These are phyloP conservation scores for Drosophila nikananu DNA, from an alignment of 1,140 invertebrate species.

Conservation along the genomic window DNA sequence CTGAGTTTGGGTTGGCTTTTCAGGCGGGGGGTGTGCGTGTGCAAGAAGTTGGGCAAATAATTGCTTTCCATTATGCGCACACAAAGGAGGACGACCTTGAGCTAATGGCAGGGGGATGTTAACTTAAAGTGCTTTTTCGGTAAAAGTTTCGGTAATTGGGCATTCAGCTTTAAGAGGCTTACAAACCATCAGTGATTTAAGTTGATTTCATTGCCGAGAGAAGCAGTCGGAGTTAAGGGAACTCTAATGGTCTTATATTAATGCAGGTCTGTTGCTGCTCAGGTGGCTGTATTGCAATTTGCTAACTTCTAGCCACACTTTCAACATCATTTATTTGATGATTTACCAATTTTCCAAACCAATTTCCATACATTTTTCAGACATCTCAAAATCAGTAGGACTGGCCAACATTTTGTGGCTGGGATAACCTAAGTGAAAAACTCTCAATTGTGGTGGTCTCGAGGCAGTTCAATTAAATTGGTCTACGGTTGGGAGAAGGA, in stretches of 20 bases:
- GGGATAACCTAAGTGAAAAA: slow-evolving; percentile 7
- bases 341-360: slow-evolving; percentile 6
- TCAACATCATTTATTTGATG: slow-evolving; percentile 7
- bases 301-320: background rate
- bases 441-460: slow-evolving; percentile 10
- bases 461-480: slow-evolving; percentile 20
- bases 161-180: slow-evolving; percentile 37
- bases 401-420: slow-evolving; percentile 10
- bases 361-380: slow-evolving; percentile 1
- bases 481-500: background rate
- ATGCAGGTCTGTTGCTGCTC: background rate
- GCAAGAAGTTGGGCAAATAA: slow-evolving; percentile 53
- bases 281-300: background rate
- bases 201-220: slow-evolving; percentile 7
- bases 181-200: slow-evolving; percentile 11
- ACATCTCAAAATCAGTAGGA: slow-evolving; percentile 6
- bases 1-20: background rate
- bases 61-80: slow-evolving; percentile 61
- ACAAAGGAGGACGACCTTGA: slow-evolving; percentile 42
- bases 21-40: slow-evolving; percentile 1
- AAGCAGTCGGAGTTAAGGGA: slow-evolving; percentile 11
- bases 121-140: slow-evolving; percentile 35
- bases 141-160: slow-evolving; percentile 41
- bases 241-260: slow-evolving; percentile 13
- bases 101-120: slow-evolving; percentile 29